phyloP scores from a whole-genome alignment of 2,888 invertebrate genomes.

The Molorchus minor region DNA sequence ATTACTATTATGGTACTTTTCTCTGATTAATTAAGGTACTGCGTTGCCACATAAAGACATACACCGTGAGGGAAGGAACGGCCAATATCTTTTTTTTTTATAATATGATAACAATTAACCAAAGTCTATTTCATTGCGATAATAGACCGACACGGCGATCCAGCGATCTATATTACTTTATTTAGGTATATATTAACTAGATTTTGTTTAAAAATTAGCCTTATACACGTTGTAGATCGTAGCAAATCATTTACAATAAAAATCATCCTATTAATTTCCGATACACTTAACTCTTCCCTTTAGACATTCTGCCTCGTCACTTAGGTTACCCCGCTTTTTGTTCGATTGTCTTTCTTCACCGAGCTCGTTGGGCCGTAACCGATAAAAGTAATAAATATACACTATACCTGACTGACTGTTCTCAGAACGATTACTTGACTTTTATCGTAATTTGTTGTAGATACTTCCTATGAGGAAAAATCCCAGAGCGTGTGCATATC shows the following conservation, averaged over 20 bases:
- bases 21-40: too few species aligned
- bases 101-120: too few species aligned
- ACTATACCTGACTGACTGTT: slow-evolving; percentile 15
- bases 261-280: slow-evolving; percentile 7
- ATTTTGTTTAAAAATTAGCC: neutral
- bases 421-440: slow-evolving; percentile 18
- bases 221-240: neutral
- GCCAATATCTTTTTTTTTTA: too few species aligned
- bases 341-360: slow-evolving; percentile 1
- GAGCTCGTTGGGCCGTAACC: neutral
- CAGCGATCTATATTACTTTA: too few species aligned
- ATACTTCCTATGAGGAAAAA: slow-evolving; percentile 12
- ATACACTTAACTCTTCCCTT: slow-evolving; percentile 4
- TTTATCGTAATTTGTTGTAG: slow-evolving; percentile 7
- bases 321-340: slow-evolving; percentile 8
- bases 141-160: too few species aligned
- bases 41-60: too few species aligned
- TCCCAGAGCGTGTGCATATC: neutral
- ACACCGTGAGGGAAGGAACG: too few species aligned
- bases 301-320: slow-evolving; percentile 7
- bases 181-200: neutral
- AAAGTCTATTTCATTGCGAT: too few species aligned
- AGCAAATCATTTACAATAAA: neutral
- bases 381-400: slow-evolving; percentile 13
- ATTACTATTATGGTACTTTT: too few species aligned